Evolutionary conservation across 2,113 vertebrate species (phyloP).

Genomic region (Ailurus styani): DNA sequence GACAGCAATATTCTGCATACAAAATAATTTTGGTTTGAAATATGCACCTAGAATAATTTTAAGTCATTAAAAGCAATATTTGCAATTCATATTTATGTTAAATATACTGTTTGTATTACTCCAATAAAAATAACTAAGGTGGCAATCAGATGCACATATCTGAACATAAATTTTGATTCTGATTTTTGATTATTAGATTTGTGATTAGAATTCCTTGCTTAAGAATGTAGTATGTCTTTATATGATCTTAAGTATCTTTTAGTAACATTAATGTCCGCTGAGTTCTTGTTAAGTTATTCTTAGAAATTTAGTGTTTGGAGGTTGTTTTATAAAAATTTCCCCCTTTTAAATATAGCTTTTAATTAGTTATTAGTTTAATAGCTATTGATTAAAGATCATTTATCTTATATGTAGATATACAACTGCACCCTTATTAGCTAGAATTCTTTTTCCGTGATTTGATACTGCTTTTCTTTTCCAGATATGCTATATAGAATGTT

Average conservation of each 20-base stretch:
- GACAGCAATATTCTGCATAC: neutral
- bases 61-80: conserved; percentile 13
- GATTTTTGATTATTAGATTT: neutral
- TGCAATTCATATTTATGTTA: conserved; percentile 32
- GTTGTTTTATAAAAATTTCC: neutral
- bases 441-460: neutral
- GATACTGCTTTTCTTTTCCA: neutral
- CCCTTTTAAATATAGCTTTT: neutral
- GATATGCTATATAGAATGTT: neutral
- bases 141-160: neutral
- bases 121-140: neutral
- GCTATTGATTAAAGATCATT: neutral
- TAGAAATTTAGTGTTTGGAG: neutral
- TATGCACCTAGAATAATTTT: neutral
- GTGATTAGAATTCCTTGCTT: neutral
- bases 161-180: neutral
- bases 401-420: neutral
- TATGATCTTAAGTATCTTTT: neutral
- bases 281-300: neutral
- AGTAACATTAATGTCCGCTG: neutral
- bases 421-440: neutral
- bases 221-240: neutral
- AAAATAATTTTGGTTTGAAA: neutral
- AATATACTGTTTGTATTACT: neutral
- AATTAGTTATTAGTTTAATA: neutral